phyloP scores from a whole-genome alignment of 30 jellyfish, hydroid and myxozoan species.

The Hydractinia symbiolongicarpus region DNA sequence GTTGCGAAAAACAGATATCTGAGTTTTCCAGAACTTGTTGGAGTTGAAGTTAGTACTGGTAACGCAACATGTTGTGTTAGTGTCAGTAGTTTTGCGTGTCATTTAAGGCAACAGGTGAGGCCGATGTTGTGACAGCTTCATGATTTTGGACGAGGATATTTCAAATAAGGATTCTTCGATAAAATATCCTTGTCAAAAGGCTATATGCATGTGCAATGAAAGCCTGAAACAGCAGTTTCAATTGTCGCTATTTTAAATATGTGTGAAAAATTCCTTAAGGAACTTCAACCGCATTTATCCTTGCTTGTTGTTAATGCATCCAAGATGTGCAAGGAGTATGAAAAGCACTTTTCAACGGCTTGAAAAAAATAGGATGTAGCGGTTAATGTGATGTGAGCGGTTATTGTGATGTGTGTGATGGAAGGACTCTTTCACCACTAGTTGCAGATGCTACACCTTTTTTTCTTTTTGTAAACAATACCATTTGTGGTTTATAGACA shows the following conservation, averaged over 20 bases:
- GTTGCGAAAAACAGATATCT: too few species aligned
- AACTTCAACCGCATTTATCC: slow-evolving; percentile 20
- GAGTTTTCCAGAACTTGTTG: not conserved
- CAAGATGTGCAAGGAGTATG: slow-evolving; percentile 37
- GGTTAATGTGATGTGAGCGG: too few species aligned
- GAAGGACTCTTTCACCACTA: slow-evolving; percentile 11
- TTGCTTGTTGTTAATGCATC: slow-evolving; percentile 37
- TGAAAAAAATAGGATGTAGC: slow-evolving; percentile 36
- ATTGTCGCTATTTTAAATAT: slow-evolving; percentile 31
- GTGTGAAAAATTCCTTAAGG: slow-evolving; percentile 30
- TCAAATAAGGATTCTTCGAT: slow-evolving; percentile 2
- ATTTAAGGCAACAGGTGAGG: too few species aligned
- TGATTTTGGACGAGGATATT: not conserved
- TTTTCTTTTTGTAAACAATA: too few species aligned
- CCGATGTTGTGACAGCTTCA: not conserved
- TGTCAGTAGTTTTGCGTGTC: not conserved
- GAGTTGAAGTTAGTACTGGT: not conserved
- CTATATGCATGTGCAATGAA: slow-evolving; percentile 31
- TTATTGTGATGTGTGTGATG: slow-evolving; percentile 63
- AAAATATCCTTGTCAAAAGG: slow-evolving; percentile 29
- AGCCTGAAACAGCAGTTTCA: slow-evolving; percentile 31
- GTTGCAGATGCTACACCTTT: too few species aligned
- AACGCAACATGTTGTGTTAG: not conserved
- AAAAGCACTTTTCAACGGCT: too few species aligned
- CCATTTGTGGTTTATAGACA: too few species aligned